These are phyloP conservation scores for Oryzias curvinotus DNA, from an alignment of 2,113 vertebrate species.

Conservation along the genomic window DNA sequence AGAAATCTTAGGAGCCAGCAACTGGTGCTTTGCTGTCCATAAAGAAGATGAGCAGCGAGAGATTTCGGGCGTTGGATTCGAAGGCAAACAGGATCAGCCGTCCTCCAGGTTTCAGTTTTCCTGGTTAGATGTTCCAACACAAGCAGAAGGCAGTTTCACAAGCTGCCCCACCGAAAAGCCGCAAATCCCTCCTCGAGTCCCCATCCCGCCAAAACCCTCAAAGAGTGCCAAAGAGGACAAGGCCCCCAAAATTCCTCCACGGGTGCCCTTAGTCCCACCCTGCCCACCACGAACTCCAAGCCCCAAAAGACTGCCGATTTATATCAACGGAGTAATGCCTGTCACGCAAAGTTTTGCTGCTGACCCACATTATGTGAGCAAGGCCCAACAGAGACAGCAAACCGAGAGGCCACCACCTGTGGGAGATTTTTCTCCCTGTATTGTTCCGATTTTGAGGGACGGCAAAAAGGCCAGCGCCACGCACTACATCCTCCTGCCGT, in stretches of 20 bases:
- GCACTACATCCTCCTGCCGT: slow-evolving; percentile 94
- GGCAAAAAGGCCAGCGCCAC: slow-evolving; percentile 92
- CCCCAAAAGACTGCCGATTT: slow-evolving; percentile 91
- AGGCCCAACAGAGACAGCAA: slow-evolving; percentile 84
- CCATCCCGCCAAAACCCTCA: slow-evolving; percentile 82
- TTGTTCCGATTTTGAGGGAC: slow-evolving; percentile 94
- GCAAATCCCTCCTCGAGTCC: slow-evolving; percentile 87
- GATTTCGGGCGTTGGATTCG: slow-evolving; percentile 3
- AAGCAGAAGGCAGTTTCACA: slow-evolving; percentile 40
- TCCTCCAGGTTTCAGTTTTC: slow-evolving; percentile 73
- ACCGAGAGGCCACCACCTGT: slow-evolving; percentile 76
- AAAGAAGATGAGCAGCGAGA: slow-evolving; percentile 31
- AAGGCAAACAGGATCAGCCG: slow-evolving; percentile 68
- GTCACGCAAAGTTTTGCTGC: slow-evolving; percentile 97
- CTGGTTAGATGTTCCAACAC: slow-evolving; percentile 11
- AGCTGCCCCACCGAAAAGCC: slow-evolving; percentile 78
- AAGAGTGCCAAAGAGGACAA: slow-evolving; percentile 83
- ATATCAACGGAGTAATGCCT: slow-evolving; percentile 97
- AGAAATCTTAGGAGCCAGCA: slow-evolving; percentile 14
- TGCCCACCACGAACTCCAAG: slow-evolving; percentile 89
- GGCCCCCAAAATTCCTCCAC: slow-evolving; percentile 90
- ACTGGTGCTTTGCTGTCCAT: slow-evolving; percentile 26
- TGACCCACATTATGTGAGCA: slow-evolving; percentile 95
- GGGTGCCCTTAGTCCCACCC: slow-evolving; percentile 83
- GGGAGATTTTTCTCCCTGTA: slow-evolving; percentile 80